Base-by-base conservation (phyloP, 2,797 vertebrate genomes). In the Esox masquinongy region DNA sequence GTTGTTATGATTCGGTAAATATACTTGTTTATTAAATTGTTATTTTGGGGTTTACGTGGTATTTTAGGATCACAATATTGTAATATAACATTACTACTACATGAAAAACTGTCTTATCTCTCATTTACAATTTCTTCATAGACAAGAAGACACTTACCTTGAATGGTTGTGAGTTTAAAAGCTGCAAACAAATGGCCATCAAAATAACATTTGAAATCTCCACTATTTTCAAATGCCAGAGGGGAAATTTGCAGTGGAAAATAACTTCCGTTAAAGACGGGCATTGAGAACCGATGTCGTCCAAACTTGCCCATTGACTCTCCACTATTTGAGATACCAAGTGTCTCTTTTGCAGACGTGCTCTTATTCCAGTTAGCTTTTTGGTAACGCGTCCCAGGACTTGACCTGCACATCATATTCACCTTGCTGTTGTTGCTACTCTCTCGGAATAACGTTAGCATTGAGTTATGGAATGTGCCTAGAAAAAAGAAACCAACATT, bases 201-300 rank as follows among this genome's bases (percentile, higher is more conserved):
- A 56, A 22, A 16, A 4, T 53, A 12, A 70, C 82, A 85, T 1
- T 0, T 66, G 51, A 82, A 85, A 3, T 0, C 67, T 36, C 85
- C 83, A 49, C 36, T 72, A 50, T 81, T 74, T 34, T 64, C 74
- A 26, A 81, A 87, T 49, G 36, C 67, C 43, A 87, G 71, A 43
- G 85, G 79, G 68, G 82, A 79, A 53, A 87, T 72, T 29, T 76
- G 77, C 69, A 84, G 72, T n/a, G 77, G 69, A 49, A 81, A 82
- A 16, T 17, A 14, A 26, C 36, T 17, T 59, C 70, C 53, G 12
- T 76, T 14, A 71, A 67, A 83, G 11, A 0, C 15, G 1, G 47
- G 71, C 50, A 71, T 74, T 9, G 81, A 76, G 39, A 31, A 12
- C 31, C 7, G 50, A 5, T 72, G 69, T 24, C 39, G 14, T 49